These are phyloP conservation scores for Pontoporia blainvillei DNA, from an alignment of 2,113 vertebrate species.

Conservation along the genomic window DNA sequence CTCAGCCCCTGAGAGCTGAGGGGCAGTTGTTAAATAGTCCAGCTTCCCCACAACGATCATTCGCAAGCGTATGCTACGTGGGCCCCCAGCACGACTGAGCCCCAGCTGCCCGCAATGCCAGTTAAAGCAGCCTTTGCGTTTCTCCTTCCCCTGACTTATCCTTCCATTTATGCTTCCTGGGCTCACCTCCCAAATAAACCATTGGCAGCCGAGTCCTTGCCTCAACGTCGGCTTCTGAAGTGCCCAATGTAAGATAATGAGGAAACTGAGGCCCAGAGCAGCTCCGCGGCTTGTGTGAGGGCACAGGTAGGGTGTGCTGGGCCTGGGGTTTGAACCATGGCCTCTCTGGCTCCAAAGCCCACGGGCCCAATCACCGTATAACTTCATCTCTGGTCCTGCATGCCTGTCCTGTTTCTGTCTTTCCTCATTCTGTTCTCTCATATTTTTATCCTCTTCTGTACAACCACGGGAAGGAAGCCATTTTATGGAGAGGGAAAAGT, in stretches of 20 bases:
- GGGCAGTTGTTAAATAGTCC: not conserved
- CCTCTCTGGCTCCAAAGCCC: not conserved
- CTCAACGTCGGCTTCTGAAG: not conserved
- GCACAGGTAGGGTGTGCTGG: not conserved
- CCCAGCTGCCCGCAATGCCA: not conserved
- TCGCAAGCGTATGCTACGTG: not conserved
- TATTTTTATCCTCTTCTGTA: not conserved
- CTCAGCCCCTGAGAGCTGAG: not conserved
- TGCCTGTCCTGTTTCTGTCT: no score
- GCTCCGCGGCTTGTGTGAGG: not conserved
- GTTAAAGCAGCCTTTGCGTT: not conserved
- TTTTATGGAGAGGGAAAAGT: not conserved
- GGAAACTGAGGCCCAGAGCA: not conserved
- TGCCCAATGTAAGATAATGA: not conserved
- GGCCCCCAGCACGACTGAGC: not conserved
- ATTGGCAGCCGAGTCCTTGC: not conserved
- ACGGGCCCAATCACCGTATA: rapidly evolving
- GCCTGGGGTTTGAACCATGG: not conserved
- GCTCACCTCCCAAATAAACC: not conserved
- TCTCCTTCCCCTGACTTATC: not conserved
- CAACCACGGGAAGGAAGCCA: not conserved
- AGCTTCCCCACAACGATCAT: not conserved
- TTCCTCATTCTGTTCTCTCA: not conserved
- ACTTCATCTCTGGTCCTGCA: not conserved
- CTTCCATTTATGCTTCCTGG: not conserved